Evolutionary conservation across 2,113 vertebrate genomes (phyloP).

Genomic region (Corythoichthys intestinalis): DNA sequence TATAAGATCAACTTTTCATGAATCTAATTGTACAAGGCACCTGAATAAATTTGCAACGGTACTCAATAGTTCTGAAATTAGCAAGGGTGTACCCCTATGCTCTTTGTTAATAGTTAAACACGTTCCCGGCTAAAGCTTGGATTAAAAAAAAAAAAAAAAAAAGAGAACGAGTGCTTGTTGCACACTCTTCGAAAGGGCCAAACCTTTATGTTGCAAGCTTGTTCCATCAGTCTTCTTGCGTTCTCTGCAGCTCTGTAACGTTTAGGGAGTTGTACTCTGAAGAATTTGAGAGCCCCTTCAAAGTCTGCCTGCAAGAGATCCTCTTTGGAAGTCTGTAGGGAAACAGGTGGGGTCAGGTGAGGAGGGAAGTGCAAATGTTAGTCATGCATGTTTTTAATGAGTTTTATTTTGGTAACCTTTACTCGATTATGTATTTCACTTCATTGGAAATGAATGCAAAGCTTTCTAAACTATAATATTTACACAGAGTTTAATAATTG

Average conservation of each 20-base stretch:
- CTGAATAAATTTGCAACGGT: neutral
- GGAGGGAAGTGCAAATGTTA: neutral
- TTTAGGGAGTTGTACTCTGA: too few relatives aligned
- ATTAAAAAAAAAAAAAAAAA: too few relatives aligned
- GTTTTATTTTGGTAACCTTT: neutral
- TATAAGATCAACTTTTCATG: neutral
- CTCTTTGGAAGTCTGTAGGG: constrained; percentile 91
- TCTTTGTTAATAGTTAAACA: too few relatives aligned
- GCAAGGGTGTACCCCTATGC: too few relatives aligned
- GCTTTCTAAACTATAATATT: neutral
- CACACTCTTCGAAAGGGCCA: constrained; percentile 9
- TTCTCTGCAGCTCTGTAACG: constrained; percentile 97
- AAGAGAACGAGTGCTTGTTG: neutral
- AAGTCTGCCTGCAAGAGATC: constrained; percentile 97
- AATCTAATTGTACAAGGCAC: neutral
- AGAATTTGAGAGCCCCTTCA: constrained; percentile 97
- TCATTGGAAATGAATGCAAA: neutral
- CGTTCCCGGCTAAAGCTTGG: too few relatives aligned
- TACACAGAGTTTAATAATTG: neutral
- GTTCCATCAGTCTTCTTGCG: constrained; percentile 93
- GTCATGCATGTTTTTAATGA: neutral
- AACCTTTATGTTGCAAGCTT: constrained; percentile 98
- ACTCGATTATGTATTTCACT: neutral
- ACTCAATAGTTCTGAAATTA: neutral
- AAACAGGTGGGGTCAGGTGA: neutral